phyloP scores from a whole-genome alignment of 1,140 invertebrate species.

The Steinernema feltiae region DNA sequence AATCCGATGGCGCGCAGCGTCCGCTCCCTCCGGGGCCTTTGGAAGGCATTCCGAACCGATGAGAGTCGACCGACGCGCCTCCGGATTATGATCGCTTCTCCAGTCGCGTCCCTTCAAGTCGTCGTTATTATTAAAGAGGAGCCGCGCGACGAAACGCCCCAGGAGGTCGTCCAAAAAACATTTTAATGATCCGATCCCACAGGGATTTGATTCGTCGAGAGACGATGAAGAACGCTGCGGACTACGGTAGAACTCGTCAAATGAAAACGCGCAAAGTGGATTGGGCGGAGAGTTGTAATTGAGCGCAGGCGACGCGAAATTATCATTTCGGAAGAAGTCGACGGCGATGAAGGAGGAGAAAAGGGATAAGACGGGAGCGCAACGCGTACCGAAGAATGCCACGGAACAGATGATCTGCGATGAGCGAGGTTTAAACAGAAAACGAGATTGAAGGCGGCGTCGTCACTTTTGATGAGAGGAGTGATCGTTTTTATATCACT shows the following conservation, averaged over 20 bases:
- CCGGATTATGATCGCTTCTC: conserved; percentile 7
- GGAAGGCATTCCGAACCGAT: background rate
- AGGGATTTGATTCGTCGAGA: background rate
- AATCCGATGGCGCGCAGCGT: background rate
- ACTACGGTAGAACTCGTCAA: background rate
- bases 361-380: background rate
- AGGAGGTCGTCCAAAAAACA: conserved; percentile 2
- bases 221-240: background rate
- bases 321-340: background rate
- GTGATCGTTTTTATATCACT: conserved; percentile 13
- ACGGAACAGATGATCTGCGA: background rate
- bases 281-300: background rate
- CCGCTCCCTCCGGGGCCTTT: background rate
- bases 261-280: background rate
- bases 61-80: background rate
- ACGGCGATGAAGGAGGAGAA: background rate
- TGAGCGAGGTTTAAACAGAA: background rate
- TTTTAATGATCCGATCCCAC: conserved; percentile 9
- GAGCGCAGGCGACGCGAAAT: background rate
- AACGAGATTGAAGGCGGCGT: background rate
- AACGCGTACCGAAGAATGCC: background rate
- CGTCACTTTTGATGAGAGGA: conserved; percentile 4
- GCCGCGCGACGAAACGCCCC: background rate
- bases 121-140: conserved; percentile 5
- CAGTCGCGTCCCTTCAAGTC: background rate